Evolutionary conservation across 64 coral and sea anemone species (phyloP), one percentile per base, ranked within the genome.

Genomic region (Exaiptasia diaphana): DNA sequence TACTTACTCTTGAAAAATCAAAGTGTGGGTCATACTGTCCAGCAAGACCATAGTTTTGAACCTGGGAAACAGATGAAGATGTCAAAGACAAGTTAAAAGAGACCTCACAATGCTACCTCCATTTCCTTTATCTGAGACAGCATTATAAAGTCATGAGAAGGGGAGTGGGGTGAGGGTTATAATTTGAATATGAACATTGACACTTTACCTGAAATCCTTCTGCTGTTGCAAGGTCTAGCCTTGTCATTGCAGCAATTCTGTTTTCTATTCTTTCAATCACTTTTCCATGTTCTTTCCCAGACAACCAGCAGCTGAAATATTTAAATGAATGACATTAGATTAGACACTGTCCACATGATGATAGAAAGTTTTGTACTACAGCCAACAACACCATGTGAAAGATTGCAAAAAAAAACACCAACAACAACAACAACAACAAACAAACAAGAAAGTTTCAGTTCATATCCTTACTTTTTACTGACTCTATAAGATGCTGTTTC

Each of bases 1-100:
- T n/a, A n/a, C 71, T 50, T 73, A 93, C 91, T 73, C 71, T 87
- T 46, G 91, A 93, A 64, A 93, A 93, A 83, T 93, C 91, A 38
- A 93, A 93, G 22, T 93, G 91, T 18, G 91, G 91, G 54, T 83
- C 91, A 28, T 93, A 93, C 20, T 93, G 91, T 20, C 91, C 91
- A 3, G 91, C 91, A 15, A 93, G 42, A 75, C 91, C 91, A 17
- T 93, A 93, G 53, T 93, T 93, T 31, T 93, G 91, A 17, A 93
- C 91, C 91, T 93, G 52, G 27, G 30, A n/a, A 23, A 83, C 18
- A 48, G 36, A 44, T 2, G 32, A 18, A 15, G 24, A 63, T 58
- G 29, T 11, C 1, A 29, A 65, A 35, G 53, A 72, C n/a, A n/a
- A n/a, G n/a, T n/a, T n/a, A n/a, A n/a, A n/a, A n/a, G n/a, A n/a